These are phyloP conservation scores for Heliocidaris erythrogramma DNA, from an alignment of 35 echinoderm and acorn worm species.

Conservation along the genomic window DNA sequence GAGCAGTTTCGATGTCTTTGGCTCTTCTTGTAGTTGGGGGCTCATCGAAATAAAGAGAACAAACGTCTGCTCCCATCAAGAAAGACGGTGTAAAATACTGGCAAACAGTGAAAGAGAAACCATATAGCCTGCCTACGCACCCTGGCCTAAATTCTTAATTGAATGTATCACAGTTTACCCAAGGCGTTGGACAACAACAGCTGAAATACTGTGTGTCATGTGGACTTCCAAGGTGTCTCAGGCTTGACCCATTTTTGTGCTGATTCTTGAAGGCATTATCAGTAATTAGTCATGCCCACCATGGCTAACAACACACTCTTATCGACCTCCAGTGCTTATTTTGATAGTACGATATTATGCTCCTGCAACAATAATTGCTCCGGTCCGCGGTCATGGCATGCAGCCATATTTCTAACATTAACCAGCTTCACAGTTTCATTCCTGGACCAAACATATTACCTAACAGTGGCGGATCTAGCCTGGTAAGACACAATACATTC, in stretches of 20 bases:
- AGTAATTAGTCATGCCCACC: not conserved
- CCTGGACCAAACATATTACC: too few species aligned
- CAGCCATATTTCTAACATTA: not conserved
- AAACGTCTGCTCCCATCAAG: not conserved
- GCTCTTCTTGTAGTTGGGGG: not conserved
- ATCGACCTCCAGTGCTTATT: not conserved
- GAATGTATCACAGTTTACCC: not conserved
- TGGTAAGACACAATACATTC: too few species aligned
- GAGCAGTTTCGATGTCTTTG: not conserved
- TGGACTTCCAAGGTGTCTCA: not conserved
- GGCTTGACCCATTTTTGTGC: not conserved
- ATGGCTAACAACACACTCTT: not conserved
- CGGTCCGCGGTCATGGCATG: not conserved
- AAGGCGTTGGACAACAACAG: not conserved
- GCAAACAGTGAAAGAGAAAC: not conserved
- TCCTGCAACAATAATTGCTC: not conserved
- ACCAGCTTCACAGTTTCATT: too few species aligned
- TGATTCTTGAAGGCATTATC: not conserved
- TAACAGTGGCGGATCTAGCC: too few species aligned
- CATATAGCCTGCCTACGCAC: not conserved
- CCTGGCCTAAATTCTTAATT: not conserved
- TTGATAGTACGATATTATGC: not conserved
- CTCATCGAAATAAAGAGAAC: not conserved
- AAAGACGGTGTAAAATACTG: not conserved
- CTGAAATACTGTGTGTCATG: not conserved